Percentiles rank a stretch among this genome's conserved stretches.
Evolutionary conservation across 2,113 vertebrate genomes (phyloP).

Genomic region (Centropus unirufus): DNA sequence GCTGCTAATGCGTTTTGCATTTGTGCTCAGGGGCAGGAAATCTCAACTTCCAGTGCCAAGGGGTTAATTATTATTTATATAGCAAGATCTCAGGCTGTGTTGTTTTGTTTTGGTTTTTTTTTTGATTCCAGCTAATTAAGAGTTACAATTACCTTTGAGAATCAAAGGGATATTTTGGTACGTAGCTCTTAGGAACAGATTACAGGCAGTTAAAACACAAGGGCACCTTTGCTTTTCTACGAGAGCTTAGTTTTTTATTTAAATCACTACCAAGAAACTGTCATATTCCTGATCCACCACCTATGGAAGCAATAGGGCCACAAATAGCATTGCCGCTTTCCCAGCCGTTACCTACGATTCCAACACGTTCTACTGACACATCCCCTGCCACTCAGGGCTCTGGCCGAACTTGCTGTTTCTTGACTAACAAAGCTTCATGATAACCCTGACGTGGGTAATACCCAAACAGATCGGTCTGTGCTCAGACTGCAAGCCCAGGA

Average conservation of each 20-base stretch:
- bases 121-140: constrained; percentile 48
- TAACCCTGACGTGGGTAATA: background rate
- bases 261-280: background rate
- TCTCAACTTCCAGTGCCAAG: constrained; percentile 65
- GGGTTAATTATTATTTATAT: constrained; percentile 71
- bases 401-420: background rate
- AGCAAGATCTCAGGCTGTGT: constrained; percentile 32
- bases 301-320: background rate
- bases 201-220: background rate
- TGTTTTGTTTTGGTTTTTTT: background rate
- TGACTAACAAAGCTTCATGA: background rate
- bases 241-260: background rate
- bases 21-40: constrained; percentile 66
- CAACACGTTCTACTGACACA: background rate
- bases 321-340: background rate
- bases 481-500: background rate
- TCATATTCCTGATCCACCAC: background rate
- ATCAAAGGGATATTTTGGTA: constrained; percentile 56
- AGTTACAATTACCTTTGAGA: constrained; percentile 56
- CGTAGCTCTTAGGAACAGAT: constrained; percentile 7
- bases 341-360: background rate
- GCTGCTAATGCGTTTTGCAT: constrained; percentile 61
- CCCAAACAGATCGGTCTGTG: background rate
- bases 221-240: background rate
- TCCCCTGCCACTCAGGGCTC: background rate